Evolutionary conservation across 64 coral and sea anemone species (phyloP).

Genomic region (Montipora efflorescens): DNA sequence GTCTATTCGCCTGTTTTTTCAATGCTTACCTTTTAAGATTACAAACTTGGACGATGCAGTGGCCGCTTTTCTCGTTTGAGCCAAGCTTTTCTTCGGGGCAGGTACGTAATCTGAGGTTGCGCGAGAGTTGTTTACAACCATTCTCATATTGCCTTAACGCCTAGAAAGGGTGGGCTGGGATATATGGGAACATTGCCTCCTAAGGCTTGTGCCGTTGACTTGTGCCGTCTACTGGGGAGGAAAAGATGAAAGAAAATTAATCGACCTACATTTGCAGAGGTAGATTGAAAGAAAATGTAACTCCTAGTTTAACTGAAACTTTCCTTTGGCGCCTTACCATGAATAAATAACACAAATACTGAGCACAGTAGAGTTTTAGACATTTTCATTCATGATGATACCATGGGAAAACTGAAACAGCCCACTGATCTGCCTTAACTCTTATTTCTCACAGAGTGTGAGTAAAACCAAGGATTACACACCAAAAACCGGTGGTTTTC

Average conservation of each 20-base stretch:
- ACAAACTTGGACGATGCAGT: not conserved
- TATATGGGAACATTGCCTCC: not conserved
- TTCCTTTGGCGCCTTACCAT: not conserved
- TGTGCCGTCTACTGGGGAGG: not conserved
- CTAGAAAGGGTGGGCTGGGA: conserved; percentile 1
- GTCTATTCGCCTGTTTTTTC: not conserved
- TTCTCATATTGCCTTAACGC: conserved; percentile 4
- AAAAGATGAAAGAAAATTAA: too few species aligned
- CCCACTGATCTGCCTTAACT: too few species aligned
- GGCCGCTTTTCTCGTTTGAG: conserved; percentile 2
- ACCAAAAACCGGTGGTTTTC: too few species aligned
- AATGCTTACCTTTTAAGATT: conserved; percentile 16
- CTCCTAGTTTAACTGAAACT: not conserved
- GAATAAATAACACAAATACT: too few species aligned
- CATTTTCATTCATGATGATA: too few species aligned
- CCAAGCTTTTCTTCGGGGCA: not conserved
- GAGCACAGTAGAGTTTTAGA: too few species aligned
- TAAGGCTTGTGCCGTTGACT: too few species aligned
- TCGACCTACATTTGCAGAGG: too few species aligned
- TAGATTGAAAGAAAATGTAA: not conserved
- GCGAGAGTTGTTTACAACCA: conserved; percentile 17
- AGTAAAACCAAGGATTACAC: too few species aligned
- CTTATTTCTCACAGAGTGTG: too few species aligned
- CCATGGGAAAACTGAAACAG: too few species aligned
- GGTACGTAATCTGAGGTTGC: conserved; percentile 4